These are phyloP conservation scores for Rhagophthalmus giganteus DNA, from an alignment of 2,888 invertebrate species.

Conservation along the genomic window DNA sequence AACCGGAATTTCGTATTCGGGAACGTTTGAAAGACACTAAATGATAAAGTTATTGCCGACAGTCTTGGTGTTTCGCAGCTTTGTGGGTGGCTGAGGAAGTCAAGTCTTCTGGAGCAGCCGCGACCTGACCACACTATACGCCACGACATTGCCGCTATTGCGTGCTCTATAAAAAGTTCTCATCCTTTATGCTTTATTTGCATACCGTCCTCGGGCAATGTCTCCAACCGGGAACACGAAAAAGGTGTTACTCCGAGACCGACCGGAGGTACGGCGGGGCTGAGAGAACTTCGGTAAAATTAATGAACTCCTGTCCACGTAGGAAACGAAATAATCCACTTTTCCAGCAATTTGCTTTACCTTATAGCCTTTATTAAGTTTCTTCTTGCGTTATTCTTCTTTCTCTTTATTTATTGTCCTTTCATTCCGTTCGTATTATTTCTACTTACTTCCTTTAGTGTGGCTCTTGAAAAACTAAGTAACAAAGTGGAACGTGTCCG, in stretches of 20 bases:
- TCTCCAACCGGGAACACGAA: conserved; percentile 55
- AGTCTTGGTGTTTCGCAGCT: conserved; percentile 19
- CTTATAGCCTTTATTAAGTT: conserved; percentile 49
- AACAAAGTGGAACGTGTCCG: conserved; percentile 12
- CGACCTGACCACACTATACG: conserved; percentile 36
- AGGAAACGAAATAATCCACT: conserved; percentile 54
- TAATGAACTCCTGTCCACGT: conserved; percentile 56
- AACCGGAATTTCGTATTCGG: conserved; percentile 27
- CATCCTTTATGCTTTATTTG: conserved; percentile 49
- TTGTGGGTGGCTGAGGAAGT: conserved; percentile 40
- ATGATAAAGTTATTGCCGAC: conserved; percentile 38
- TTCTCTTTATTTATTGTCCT: conserved; percentile 30
- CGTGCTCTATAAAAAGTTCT: conserved; percentile 31
- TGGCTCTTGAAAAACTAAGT: conserved; percentile 15
- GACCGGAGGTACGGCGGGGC: conserved; percentile 34
- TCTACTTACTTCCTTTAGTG: conserved; percentile 22
- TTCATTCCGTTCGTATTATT: conserved; percentile 28
- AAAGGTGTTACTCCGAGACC: conserved; percentile 55
- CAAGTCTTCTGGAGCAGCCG: conserved; percentile 32
- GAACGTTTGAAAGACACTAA: conserved; percentile 24
- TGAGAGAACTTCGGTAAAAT: conserved; percentile 46
- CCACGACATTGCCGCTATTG: conserved; percentile 14
- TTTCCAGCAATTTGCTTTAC: conserved; percentile 54
- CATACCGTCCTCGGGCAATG: conserved; percentile 53
- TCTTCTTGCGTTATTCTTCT: conserved; percentile 33